A percentile compares a stretch with the other conserved stretches of the same genome.
phyloP scores from a whole-genome alignment of 2,797 vertebrate genomes.

The Zalophus californianus region DNA sequence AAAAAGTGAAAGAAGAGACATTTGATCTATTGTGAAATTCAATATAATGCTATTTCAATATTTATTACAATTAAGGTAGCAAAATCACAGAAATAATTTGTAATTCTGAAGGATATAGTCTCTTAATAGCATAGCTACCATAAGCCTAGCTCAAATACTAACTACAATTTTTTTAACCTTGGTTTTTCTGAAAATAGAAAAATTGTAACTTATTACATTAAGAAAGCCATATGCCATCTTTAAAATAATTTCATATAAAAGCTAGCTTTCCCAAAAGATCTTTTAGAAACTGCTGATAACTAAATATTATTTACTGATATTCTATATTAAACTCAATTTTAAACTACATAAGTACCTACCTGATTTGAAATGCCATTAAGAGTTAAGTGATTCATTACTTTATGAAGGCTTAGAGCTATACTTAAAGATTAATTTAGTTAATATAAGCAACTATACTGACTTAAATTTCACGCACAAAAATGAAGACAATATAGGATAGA shows the following conservation, averaged over 20 bases:
- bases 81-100: conserved; percentile 70
- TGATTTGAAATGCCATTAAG: conserved; percentile 83
- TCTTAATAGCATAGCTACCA: conserved; percentile 61
- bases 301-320: conserved; percentile 76
- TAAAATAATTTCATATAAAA: conserved; percentile 83
- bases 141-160: conserved; percentile 57
- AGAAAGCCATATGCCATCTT: conserved; percentile 65
- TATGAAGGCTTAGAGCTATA: conserved; percentile 72
- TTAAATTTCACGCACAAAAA: conserved; percentile 75
- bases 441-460: conserved; percentile 78
- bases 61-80: background rate
- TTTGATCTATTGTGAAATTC: conserved; percentile 35
- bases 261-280: conserved; percentile 79
- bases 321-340: conserved; percentile 81
- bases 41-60: conserved; percentile 16
- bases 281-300: conserved; percentile 80
- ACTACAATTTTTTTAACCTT: conserved; percentile 80
- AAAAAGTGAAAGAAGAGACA: conserved; percentile 32
- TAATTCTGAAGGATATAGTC: conserved; percentile 47
- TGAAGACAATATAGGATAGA: conserved; percentile 25
- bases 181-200: conserved; percentile 64
- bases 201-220: conserved; percentile 78
- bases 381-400: conserved; percentile 82
- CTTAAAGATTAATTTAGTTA: conserved; percentile 74
- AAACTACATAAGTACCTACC: conserved; percentile 74